Percentiles rank a stretch among this genome's conserved stretches.
phyloP scores from a whole-genome alignment of 2,113 vertebrate species.

The Corythaixoides concolor region DNA sequence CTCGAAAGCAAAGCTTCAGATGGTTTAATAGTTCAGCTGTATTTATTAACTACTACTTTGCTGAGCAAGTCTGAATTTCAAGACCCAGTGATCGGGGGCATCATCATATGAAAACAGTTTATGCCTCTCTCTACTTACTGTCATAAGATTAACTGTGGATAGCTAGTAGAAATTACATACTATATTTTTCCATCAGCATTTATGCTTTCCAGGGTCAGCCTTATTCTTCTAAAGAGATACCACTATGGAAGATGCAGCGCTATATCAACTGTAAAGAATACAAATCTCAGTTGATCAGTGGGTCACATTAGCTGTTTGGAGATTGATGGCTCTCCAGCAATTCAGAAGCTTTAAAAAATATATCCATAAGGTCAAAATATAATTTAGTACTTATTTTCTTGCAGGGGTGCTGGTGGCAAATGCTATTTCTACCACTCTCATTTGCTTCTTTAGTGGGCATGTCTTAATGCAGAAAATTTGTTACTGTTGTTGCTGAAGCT shows the following conservation, averaged over 20 bases:
- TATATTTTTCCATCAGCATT: slow-evolving; percentile 7
- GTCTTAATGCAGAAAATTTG: slow-evolving; percentile 7
- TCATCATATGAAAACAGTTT: slow-evolving; percentile 17
- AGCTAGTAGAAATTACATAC: slow-evolving; percentile 15
- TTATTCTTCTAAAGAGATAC: slow-evolving; percentile 15
- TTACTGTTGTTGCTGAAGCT: slow-evolving; percentile 2
- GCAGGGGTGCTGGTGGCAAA: not conserved
- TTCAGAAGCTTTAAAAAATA: not conserved
- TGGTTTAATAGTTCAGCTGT: not conserved
- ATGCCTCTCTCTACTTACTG: not conserved
- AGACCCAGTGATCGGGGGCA: not conserved
- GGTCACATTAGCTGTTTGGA: not conserved
- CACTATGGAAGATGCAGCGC: not conserved
- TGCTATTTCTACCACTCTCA: not conserved
- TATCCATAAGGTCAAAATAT: not conserved
- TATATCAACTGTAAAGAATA: slow-evolving; percentile 4
- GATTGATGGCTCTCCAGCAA: not conserved
- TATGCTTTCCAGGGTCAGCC: not conserved
- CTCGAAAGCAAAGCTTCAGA: not conserved
- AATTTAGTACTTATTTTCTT: slow-evolving; percentile 10
- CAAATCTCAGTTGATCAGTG: slow-evolving; percentile 19
- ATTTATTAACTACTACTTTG: slow-evolving; percentile 13
- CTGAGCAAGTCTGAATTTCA: slow-evolving; percentile 12
- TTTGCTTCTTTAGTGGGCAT: slow-evolving; percentile 3
- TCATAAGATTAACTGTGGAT: slow-evolving; percentile 28